A percentile compares a stretch with the other conserved stretches of the same genome.
phyloP scores from a whole-genome alignment of 1,140 invertebrate species.

The Drosophila novamexicana region DNA sequence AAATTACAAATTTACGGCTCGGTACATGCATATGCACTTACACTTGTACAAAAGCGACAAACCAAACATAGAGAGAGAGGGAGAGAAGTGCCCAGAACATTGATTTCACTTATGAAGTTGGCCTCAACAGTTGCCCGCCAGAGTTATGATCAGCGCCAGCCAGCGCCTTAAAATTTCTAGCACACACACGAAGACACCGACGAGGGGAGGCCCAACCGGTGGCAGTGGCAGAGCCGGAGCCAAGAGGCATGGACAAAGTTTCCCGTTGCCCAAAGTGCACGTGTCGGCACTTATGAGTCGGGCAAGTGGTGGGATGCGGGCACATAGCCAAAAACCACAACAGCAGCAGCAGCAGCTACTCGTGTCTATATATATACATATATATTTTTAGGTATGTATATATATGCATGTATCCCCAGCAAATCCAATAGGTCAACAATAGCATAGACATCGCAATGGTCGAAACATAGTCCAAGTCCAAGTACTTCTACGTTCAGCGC shows the following conservation, averaged over 20 bases:
- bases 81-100: slow-evolving; percentile 43
- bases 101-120: slow-evolving; percentile 59
- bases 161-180: slow-evolving; percentile 25
- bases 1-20: no score
- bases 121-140: slow-evolving; percentile 11
- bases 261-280: slow-evolving; percentile 49
- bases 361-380: not conserved
- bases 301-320: slow-evolving; percentile 47
- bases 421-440: slow-evolving; percentile 35
- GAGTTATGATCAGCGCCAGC: slow-evolving; percentile 41
- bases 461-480: slow-evolving; percentile 10
- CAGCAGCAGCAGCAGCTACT: not conserved
- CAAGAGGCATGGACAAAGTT: slow-evolving; percentile 29
- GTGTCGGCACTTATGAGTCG: slow-evolving; percentile 48
- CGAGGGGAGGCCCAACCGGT: not conserved
- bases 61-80: not conserved
- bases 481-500: slow-evolving; percentile 43
- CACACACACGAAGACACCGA: not conserved
- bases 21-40: slow-evolving; percentile 26
- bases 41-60: not conserved
- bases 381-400: no score
- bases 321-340: slow-evolving; percentile 43
- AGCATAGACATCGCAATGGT: slow-evolving; percentile 6
- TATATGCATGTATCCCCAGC: not conserved
- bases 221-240: not conserved